A percentile compares a stretch with the other conserved stretches of the same genome.
Conservation (phyloP, 2,113 vertebrate species). For the Sinocyclocheilus maitianheensis region DNA sequence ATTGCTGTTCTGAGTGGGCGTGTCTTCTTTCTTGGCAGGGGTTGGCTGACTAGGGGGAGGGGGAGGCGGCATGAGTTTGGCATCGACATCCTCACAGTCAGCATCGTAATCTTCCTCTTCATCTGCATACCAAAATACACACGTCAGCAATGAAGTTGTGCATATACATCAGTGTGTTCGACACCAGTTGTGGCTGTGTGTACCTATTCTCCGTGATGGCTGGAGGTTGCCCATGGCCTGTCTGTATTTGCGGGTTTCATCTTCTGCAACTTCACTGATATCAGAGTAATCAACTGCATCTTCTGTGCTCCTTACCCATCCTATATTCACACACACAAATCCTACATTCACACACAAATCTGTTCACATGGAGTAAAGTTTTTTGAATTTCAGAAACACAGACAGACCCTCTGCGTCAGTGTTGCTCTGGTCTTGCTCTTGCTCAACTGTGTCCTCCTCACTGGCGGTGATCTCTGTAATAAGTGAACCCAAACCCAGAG, state of each 20-base stretch:
- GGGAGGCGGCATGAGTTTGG: slow-evolving; percentile 95
- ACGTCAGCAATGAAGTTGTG: neutral
- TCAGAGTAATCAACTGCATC: slow-evolving; percentile 99
- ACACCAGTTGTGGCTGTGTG: neutral
- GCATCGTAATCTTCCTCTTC: slow-evolving; percentile 98
- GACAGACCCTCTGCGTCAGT: slow-evolving; percentile 63
- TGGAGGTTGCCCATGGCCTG: slow-evolving; percentile 91
- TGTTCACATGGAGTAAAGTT: neutral
- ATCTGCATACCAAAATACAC: slow-evolving; percentile 65
- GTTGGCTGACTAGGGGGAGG: slow-evolving; percentile 83
- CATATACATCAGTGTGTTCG: neutral
- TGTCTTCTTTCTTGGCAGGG: slow-evolving; percentile 85
- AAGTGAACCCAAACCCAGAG: slow-evolving; percentile 87
- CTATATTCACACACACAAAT: slow-evolving; percentile 65
- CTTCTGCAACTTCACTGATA: slow-evolving; percentile 95
- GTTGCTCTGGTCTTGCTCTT: slow-evolving; percentile 75
- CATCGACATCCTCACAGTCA: slow-evolving; percentile 95
- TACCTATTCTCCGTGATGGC: slow-evolving; percentile 83
- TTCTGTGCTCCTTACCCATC: slow-evolving; percentile 95
- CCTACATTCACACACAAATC: neutral
- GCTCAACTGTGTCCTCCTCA: slow-evolving; percentile 84
- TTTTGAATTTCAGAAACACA: neutral
- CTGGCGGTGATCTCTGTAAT: slow-evolving; percentile 96
- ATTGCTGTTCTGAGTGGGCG: slow-evolving; percentile 70
- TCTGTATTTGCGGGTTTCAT: slow-evolving; percentile 92